A percentile compares a stretch with the other conserved stretches of the same genome.
These are phyloP conservation scores for Falco naumanni DNA, from an alignment of 2,797 vertebrate species.

Conservation along the genomic window DNA sequence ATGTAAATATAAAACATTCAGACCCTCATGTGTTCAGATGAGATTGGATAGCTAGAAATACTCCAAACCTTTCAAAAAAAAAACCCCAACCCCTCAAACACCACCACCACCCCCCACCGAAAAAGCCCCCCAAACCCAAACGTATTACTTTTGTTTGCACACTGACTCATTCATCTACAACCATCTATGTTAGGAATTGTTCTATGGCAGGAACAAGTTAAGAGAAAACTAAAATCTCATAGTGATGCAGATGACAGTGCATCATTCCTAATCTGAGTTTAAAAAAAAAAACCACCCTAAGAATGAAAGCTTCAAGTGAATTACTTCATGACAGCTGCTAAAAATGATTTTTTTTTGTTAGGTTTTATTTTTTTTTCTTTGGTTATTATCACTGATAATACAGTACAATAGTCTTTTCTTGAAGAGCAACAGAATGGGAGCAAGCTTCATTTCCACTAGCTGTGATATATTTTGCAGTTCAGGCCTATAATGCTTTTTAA, in stretches of 20 bases:
- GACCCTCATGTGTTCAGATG: background rate
- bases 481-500: slow-evolving; percentile 10
- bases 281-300: background rate
- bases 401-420: background rate
- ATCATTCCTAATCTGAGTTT: background rate
- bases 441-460: background rate
- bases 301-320: background rate
- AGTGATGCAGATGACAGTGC: background rate
- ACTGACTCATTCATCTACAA: background rate
- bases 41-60: slow-evolving; percentile 11
- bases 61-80: background rate
- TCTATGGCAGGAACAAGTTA: background rate
- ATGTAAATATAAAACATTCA: background rate
- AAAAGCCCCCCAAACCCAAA: background rate
- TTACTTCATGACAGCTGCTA: slow-evolving; percentile 10
- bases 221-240: background rate
- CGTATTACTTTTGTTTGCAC: background rate
- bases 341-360: background rate
- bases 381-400: slow-evolving; percentile 2
- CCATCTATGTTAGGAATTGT: background rate
- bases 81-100: background rate
- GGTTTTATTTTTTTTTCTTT: background rate
- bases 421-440: slow-evolving; percentile 21
- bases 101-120: background rate
- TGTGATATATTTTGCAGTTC: slow-evolving; percentile 27